These are phyloP conservation scores for Sinocyclocheilus anophthalmus DNA, from an alignment of 2,113 vertebrate genomes.

Conservation along the genomic window DNA sequence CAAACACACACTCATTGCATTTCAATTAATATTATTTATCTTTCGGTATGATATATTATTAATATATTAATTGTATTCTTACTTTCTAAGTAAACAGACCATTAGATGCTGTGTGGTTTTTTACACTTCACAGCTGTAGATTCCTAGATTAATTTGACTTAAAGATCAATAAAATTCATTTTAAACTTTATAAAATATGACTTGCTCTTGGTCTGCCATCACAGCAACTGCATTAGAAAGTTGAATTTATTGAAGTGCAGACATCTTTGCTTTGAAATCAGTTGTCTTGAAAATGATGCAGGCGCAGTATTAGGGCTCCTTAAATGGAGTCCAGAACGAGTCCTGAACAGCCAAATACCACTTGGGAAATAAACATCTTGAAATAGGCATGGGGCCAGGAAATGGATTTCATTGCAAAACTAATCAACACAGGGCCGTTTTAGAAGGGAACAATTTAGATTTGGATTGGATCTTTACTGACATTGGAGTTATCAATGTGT, in stretches of 20 bases:
- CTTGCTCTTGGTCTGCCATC: background rate
- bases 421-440: conserved; percentile 76
- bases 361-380: conserved; percentile 80
- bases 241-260: background rate
- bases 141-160: background rate
- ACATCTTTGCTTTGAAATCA: conserved; percentile 33
- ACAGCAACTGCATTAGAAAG: background rate
- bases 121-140: background rate
- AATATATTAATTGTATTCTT: background rate
- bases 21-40: too few species aligned
- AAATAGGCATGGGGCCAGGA: conserved; percentile 77
- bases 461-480: conserved; percentile 80
- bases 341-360: conserved; percentile 71
- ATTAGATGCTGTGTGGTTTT: background rate
- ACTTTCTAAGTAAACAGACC: background rate
- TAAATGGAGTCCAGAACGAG: conserved; percentile 65
- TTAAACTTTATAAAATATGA: background rate
- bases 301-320: conserved; percentile 60
- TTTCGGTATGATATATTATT: background rate
- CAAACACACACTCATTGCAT: too few species aligned
- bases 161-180: conserved; percentile 5
- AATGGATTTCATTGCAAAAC: conserved; percentile 82
- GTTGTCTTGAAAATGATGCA: conserved; percentile 60
- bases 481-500: conserved; percentile 75
- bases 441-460: conserved; percentile 78